phyloP scores from a whole-genome alignment of 2,888 invertebrate genomes.

The Pseudanteris insignis region DNA sequence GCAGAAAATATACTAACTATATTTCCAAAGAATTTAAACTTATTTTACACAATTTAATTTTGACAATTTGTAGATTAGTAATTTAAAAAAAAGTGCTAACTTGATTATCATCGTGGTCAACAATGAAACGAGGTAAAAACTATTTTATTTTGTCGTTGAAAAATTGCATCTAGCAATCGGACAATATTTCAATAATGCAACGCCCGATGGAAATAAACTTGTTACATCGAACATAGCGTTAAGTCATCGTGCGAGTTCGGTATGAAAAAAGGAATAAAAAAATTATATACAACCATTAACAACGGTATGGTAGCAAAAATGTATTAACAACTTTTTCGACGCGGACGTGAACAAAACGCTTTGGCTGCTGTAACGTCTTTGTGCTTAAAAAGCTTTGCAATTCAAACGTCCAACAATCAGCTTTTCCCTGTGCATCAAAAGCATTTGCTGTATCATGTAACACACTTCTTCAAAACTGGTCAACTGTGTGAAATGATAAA shows the following conservation, averaged over 20 bases:
- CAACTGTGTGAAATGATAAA: no score
- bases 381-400: slow-evolving; percentile 19
- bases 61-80: not conserved
- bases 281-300: not conserved
- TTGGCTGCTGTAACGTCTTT: slow-evolving; percentile 21
- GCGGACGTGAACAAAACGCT: slow-evolving; percentile 10
- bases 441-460: slow-evolving; percentile 11
- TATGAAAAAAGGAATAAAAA: not conserved
- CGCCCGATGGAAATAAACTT: slow-evolving; percentile 25
- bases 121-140: no score
- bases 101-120: no score
- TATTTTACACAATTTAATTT: not conserved
- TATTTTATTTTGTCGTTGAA: no score
- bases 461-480: no score
- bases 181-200: slow-evolving; percentile 22
- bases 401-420: slow-evolving; percentile 15
- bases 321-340: slow-evolving; percentile 28
- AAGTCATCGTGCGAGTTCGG: slow-evolving; percentile 12
- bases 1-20: no score
- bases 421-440: slow-evolving; percentile 21
- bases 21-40: no score
- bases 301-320: slow-evolving; percentile 17
- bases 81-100: no score
- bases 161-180: no score
- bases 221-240: slow-evolving; percentile 15